Base-by-base conservation (phyloP, 2,113 vertebrate genomes). In the Poicephalus gulielmi region DNA sequence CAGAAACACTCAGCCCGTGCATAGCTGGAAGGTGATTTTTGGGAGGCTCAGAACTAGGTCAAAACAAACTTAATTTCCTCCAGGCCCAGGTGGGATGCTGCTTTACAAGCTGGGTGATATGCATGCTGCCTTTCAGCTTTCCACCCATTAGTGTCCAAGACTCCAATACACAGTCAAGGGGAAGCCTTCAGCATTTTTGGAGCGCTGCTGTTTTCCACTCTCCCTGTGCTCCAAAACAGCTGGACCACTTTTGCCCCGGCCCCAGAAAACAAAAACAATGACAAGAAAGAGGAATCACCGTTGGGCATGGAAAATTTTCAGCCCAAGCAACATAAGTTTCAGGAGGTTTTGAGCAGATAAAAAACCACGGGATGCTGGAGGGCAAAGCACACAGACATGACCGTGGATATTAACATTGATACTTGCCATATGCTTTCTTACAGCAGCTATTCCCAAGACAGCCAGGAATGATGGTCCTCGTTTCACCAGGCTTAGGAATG, bases 351-450 rank as follows among this genome's bases (percentile, higher is more conserved):
- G 39, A 82, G 49, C 3, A 6, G 70, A 77, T 70, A 31, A 47
- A 80, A 50, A 39, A 10, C 1, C 20, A 7, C 0, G 1, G 27
- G 66, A 64, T 39, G 53, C 85, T 52, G 49, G 63, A 68, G 80
- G 53, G 75, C 70, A 73, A 79, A 75, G 39, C 6, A 0, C n/a
- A 47, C 47, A 55, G 57, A 86, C 35, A 37, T 37, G 47, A 14
- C 31, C 0, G 0, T 37, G 35, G 43, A 17, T 55, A 5, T 70
- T 43, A 23, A 2, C 4, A 24, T 0, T 55, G 74, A 30, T 71
- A 24, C 0, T 2, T 69, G 68, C 47, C 55, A 25, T 13, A 25
- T 41, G 79, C 18, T 44, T 68, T 82, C 66, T 27, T 30, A 19
- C 67, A 71, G 43, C 13, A 41, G 7, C 23, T 13, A 0, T 39